Percentiles rank a stretch among this genome's conserved stretches.
Conservation (phyloP, 2,113 vertebrate species). For the Brachyhypopomus gauderio region DNA sequence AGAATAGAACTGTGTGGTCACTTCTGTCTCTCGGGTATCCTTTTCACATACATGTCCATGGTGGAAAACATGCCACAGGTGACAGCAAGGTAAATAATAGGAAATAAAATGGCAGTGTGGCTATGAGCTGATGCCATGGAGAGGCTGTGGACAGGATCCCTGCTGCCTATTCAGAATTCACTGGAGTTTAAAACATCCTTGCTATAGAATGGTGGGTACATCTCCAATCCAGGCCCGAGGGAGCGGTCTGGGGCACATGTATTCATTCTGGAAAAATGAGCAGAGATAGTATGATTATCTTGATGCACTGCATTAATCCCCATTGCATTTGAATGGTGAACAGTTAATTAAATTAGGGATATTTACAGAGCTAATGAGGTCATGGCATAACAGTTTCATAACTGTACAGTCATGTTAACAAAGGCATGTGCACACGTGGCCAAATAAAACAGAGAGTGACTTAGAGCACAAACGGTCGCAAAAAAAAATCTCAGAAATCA, state of each 20-base stretch:
- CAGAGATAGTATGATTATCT: slow-evolving; percentile 45
- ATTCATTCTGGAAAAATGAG: slow-evolving; percentile 70
- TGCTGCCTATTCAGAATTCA: slow-evolving; percentile 29
- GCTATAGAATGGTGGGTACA: slow-evolving; percentile 72
- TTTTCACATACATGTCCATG: background rate
- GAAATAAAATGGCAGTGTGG: slow-evolving; percentile 18
- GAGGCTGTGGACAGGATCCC: slow-evolving; percentile 33
- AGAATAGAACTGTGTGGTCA: background rate
- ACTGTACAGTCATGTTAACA: slow-evolving; percentile 50
- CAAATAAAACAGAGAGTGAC: slow-evolving; percentile 28
- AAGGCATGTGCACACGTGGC: slow-evolving; percentile 9
- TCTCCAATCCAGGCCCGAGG: slow-evolving; percentile 78
- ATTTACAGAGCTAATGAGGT: slow-evolving; percentile 67
- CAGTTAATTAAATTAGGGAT: slow-evolving; percentile 55
- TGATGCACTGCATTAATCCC: slow-evolving; percentile 44
- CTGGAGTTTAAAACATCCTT: slow-evolving; percentile 42
- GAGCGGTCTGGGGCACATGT: slow-evolving; percentile 75
- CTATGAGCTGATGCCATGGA: slow-evolving; percentile 20
- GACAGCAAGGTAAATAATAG: background rate
- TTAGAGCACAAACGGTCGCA: background rate
- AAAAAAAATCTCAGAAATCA: slow-evolving; percentile 7
- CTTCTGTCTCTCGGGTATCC: background rate
- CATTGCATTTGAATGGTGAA: slow-evolving; percentile 33
- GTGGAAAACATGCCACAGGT: background rate
- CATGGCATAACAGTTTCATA: slow-evolving; percentile 58